Evolutionary conservation across 2,113 vertebrate species (phyloP), one percentile per base, ranked within the genome.

Genomic region (Perca flavescens): DNA sequence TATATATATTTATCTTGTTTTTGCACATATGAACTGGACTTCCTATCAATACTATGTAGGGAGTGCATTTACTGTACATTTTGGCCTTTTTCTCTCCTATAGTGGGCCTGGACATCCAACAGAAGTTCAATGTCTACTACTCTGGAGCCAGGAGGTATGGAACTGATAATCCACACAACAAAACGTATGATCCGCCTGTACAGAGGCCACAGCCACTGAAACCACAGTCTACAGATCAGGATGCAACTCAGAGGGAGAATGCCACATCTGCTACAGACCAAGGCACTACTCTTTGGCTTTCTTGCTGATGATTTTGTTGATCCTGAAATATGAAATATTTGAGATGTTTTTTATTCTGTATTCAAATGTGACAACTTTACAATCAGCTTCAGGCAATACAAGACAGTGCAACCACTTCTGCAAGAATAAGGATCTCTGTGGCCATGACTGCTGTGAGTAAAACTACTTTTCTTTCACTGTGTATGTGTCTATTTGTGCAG

Each of bases 391-490:
- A 25, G 94, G 91, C 14, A 77, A 56, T 74, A 98, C 95, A 86
- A 95, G 97, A 93, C 93, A 95, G 70, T 99, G 98, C 88, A 97
- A 97, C 93, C 98, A 99, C 91, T 95, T 96, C 74, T 99, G 98
- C 94, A 99, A 97, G 95, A 98, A 97, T 86, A 99, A 99, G 91
- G 95, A 96, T 43, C 77, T 89, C 10, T 99, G 98, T 95, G 97
- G 95, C 77, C 97, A 99, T 70, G 97, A 98, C 65, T 99, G 98
- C 90, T 99, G 98, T 99, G 88, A 97, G 98, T 98, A 86, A 19
- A 70, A 28, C 31, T 53, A 25, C 34, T 63, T 31, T 34, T 81
- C 21, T 13, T 34, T 75, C 21, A 50, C n/a, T 25, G 58, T 70
- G 25, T 53, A 1, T 0, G 2, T 62, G 9, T 43, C 0, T 80